A percentile compares a stretch with the other conserved stretches of the same genome.
phyloP scores from a whole-genome alignment of 2,113 vertebrate species.

The Salvelinus alpinus region DNA sequence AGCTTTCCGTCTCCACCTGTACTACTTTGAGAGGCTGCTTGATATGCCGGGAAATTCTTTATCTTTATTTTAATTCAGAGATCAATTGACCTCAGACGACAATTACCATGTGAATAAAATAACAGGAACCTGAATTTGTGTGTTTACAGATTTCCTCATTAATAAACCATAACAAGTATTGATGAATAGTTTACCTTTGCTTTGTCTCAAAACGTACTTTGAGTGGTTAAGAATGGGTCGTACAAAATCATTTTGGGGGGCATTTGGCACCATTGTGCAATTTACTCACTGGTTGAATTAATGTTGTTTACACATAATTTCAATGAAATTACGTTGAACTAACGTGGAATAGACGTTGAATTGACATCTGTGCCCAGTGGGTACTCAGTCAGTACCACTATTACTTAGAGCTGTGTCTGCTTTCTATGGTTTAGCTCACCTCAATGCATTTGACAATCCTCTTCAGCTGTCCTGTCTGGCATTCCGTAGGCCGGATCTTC shows the following conservation, averaged over 20 bases:
- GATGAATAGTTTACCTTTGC: too few species aligned
- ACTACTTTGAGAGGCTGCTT: too few species aligned
- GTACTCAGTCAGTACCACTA: neutral
- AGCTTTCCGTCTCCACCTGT: too few species aligned
- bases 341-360: too few species aligned
- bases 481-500: constrained; percentile 81
- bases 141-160: neutral
- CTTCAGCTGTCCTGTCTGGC: constrained; percentile 76
- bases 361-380: neutral
- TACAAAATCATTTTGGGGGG: neutral
- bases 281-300: too few species aligned
- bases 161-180: too few species aligned
- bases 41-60: too few species aligned
- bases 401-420: neutral
- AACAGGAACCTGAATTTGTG: neutral
- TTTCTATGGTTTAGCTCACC: constrained; percentile 57
- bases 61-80: too few species aligned
- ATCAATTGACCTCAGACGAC: too few species aligned
- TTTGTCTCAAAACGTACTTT: too few species aligned
- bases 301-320: neutral
- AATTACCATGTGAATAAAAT: neutral
- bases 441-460: constrained; percentile 75
- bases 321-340: too few species aligned
- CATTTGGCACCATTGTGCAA: neutral
- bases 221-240: neutral